Percentiles rank a stretch among this genome's conserved stretches.
phyloP scores from a whole-genome alignment of 2,113 vertebrate species.

The Paramormyrops kingsleyae region DNA sequence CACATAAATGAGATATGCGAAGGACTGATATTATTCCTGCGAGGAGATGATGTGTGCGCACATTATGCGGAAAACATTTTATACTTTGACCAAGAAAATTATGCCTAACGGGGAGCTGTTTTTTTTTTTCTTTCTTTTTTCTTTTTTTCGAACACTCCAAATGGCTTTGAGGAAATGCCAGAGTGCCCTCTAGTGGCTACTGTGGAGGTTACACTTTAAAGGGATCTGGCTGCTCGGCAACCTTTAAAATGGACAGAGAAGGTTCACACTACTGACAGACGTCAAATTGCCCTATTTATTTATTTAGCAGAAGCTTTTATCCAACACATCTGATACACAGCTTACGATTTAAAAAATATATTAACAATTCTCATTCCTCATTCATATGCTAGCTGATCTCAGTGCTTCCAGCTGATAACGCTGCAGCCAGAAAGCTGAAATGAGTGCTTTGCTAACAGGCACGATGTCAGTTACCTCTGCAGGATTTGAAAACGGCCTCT shows the following conservation, averaged over 20 bases:
- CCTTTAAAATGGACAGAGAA: background rate
- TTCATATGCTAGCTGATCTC: background rate
- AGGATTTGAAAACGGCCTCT: background rate
- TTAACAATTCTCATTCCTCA: background rate
- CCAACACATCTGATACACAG: background rate
- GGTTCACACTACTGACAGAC: background rate
- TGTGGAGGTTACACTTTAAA: background rate
- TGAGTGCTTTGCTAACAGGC: background rate
- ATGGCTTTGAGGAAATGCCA: conserved; percentile 39
- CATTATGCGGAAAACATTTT: conserved; percentile 56
- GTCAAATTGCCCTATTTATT: background rate
- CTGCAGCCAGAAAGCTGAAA: background rate
- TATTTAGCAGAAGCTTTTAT: background rate
- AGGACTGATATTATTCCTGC: conserved; percentile 22
- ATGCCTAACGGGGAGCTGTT: conserved; percentile 49
- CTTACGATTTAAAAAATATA: background rate
- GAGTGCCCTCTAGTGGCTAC: conserved; percentile 58
- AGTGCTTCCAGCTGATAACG: background rate
- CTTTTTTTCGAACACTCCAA: too few relatives aligned
- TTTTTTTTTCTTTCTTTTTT: too few relatives aligned
- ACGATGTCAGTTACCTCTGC: background rate
- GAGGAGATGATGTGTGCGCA: conserved; percentile 23
- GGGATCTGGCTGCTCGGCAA: background rate
- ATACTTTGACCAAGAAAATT: conserved; percentile 61
- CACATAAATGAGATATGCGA: conserved; percentile 25